phyloP scores from a whole-genome alignment of 2,888 invertebrate species.

The Polylopha cassiicola region DNA sequence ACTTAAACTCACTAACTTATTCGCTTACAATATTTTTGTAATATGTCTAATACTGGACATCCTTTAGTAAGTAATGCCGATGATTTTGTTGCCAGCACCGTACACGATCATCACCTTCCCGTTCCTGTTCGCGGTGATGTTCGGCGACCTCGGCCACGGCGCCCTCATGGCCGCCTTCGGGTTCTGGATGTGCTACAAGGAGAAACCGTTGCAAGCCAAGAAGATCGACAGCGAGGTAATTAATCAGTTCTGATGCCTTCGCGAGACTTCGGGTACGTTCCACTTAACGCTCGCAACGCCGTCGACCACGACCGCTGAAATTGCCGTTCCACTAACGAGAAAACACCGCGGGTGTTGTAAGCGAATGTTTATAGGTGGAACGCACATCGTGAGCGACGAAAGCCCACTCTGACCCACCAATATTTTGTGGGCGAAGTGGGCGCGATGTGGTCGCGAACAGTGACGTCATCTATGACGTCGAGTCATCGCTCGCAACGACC shows the following conservation, averaged over 20 bases:
- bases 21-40: too few relatives aligned
- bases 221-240: constrained; percentile 91
- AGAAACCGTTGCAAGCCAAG: constrained; percentile 91
- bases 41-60: neutral
- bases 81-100: constrained; percentile 78
- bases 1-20: too few relatives aligned
- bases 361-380: too few relatives aligned
- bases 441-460: too few relatives aligned
- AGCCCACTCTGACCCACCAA: too few relatives aligned
- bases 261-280: neutral
- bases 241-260: neutral
- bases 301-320: too few relatives aligned
- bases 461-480: too few relatives aligned
- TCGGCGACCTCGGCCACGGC: constrained; percentile 98
- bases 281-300: neutral
- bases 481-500: too few relatives aligned
- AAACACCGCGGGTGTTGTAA: too few relatives aligned
- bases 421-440: too few relatives aligned
- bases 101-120: constrained; percentile 99
- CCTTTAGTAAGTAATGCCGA: neutral
- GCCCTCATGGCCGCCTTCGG: constrained; percentile 94
- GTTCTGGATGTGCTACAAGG: constrained; percentile 95
- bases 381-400: too few relatives aligned
- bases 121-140: constrained; percentile 98
- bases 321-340: too few relatives aligned